These are phyloP conservation scores for Craseonycteris thonglongyai DNA, from an alignment of 2,113 vertebrate genomes.

Conservation along the genomic window DNA sequence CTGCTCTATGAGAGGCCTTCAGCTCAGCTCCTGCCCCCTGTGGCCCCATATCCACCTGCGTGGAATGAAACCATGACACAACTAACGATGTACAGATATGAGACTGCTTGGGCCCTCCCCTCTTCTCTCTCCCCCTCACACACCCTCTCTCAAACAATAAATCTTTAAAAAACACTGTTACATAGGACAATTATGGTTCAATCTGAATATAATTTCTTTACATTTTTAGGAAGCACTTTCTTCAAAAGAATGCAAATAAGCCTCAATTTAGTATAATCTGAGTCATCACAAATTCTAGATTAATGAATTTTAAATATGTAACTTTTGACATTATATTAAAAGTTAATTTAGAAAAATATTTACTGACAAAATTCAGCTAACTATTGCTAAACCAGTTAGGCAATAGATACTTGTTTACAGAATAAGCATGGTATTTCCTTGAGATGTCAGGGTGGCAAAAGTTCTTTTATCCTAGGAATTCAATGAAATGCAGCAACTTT, in stretches of 20 bases:
- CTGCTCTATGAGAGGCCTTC: too few relatives aligned
- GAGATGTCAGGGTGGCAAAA: not conserved
- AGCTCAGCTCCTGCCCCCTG: too few relatives aligned
- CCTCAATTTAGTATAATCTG: not conserved
- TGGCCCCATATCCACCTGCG: too few relatives aligned
- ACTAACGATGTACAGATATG: too few relatives aligned
- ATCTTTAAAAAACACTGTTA: too few relatives aligned
- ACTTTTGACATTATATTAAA: not conserved
- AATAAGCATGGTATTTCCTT: not conserved
- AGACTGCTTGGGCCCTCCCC: too few relatives aligned
- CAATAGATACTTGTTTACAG: not conserved
- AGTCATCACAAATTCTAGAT: not conserved
- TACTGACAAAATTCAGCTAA: constrained; percentile 9
- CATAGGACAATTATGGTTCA: not conserved
- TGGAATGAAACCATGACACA: too few relatives aligned
- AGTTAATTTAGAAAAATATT: not conserved
- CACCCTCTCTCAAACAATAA: too few relatives aligned
- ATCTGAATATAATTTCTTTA: constrained; percentile 6
- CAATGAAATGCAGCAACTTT: not conserved
- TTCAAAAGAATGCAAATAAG: constrained; percentile 14
- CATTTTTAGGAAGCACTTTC: not conserved
- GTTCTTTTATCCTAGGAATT: not conserved
- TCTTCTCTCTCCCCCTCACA: too few relatives aligned
- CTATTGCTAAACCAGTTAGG: not conserved
- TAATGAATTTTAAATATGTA: not conserved